Percentiles rank a stretch among this genome's conserved stretches.
Conservation (phyloP, 2,113 vertebrate genomes). For the Columbina picui region DNA sequence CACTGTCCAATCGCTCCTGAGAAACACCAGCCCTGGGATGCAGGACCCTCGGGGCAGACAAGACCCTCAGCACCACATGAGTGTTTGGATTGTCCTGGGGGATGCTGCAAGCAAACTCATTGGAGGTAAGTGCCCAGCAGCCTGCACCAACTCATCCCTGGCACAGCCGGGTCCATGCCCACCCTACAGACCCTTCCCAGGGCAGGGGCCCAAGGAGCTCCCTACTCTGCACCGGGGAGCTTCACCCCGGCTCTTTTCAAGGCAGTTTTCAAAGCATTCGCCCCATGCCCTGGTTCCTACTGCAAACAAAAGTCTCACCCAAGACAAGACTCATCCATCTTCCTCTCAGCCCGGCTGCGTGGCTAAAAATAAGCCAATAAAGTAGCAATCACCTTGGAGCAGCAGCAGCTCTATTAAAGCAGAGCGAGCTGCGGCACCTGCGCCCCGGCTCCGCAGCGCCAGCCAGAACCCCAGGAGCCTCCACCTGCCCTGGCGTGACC, state of each 20-base stretch:
- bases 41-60: background rate
- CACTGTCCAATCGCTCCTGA: fast-evolving
- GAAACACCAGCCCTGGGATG: fast-evolving
- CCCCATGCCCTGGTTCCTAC: background rate
- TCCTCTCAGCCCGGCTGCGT: background rate
- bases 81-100: background rate
- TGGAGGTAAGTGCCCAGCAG: background rate
- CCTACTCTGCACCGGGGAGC: background rate
- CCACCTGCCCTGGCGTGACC: background rate
- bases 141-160: fast-evolving
- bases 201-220: fast-evolving
- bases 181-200: fast-evolving
- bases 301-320: background rate
- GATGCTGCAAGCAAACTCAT: fast-evolving
- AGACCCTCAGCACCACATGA: fast-evolving
- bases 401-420: slow-evolving; percentile 18
- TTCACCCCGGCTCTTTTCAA: fast-evolving
- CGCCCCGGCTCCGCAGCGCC: fast-evolving
- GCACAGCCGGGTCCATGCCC: fast-evolving
- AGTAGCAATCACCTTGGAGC: slow-evolving; percentile 18
- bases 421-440: background rate
- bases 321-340: slow-evolving; percentile 26
- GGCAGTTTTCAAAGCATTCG: background rate
- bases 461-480: background rate
- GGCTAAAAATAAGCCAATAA: slow-evolving; percentile 55